phyloP scores from a whole-genome alignment of 2,888 invertebrate species.

The Apamea sordens region DNA sequence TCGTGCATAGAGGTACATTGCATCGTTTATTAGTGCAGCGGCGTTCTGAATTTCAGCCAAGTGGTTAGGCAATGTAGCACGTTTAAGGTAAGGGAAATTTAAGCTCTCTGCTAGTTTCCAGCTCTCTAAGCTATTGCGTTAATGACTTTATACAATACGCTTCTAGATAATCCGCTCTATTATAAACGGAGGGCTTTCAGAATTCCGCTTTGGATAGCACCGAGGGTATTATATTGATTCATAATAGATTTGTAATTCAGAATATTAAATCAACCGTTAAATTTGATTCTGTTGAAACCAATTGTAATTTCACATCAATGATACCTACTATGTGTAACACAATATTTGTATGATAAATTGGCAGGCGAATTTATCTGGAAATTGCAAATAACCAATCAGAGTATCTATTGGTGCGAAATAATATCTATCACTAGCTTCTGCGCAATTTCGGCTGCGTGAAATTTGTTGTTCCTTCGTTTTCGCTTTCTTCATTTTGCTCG shows the following conservation, averaged over 20 bases:
- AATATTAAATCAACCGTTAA: conserved; percentile 11
- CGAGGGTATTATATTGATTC: neutral
- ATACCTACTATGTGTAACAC: neutral
- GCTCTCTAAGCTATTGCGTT: conserved; percentile 25
- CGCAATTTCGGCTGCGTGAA: neutral
- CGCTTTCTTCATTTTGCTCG: too few species aligned
- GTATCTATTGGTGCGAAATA: conserved; percentile 11
- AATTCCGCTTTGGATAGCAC: neutral
- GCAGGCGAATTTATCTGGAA: conserved; percentile 6
- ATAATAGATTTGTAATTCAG: neutral
- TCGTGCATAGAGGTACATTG: conserved; percentile 61
- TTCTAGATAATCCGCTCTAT: conserved; percentile 9
- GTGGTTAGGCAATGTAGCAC: conserved; percentile 57
- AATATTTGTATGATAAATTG: conserved; percentile 1
- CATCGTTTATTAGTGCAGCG: conserved; percentile 63
- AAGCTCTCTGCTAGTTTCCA: conserved; percentile 29
- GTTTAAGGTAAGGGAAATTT: conserved; percentile 55
- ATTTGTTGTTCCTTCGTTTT: neutral
- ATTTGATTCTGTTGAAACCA: neutral
- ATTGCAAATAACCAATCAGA: conserved; percentile 20
- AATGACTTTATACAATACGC: conserved; percentile 41
- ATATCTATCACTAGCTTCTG: conserved; percentile 15
- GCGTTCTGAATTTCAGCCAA: conserved; percentile 66
- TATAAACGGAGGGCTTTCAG: conserved; percentile 6
- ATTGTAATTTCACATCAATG: conserved; percentile 15